These are phyloP conservation scores for Danio jaintianensis DNA, from an alignment of 2,797 vertebrate genomes.

Conservation along the genomic window DNA sequence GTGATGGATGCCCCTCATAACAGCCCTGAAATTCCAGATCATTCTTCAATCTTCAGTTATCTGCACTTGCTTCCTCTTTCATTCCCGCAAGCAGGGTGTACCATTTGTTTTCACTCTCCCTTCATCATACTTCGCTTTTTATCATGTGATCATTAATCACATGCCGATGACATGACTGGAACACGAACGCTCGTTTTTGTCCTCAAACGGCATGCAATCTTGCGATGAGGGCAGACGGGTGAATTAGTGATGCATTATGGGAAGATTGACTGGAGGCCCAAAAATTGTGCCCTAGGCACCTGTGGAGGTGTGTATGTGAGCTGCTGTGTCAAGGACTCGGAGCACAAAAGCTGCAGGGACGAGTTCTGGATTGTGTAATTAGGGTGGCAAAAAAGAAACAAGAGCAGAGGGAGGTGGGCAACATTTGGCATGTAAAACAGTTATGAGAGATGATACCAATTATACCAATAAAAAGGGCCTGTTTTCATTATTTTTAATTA, in stretches of 20 bases:
- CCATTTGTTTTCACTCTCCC: slow-evolving; percentile 62
- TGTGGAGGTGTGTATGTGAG: neutral
- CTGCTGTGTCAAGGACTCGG: too few species aligned
- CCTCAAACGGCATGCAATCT: slow-evolving; percentile 18
- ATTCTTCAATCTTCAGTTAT: slow-evolving; percentile 76
- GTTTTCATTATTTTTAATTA: too few species aligned
- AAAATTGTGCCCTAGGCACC: slow-evolving; percentile 23
- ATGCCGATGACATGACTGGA: slow-evolving; percentile 42
- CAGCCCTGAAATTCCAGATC: slow-evolving; percentile 76
- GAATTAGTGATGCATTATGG: slow-evolving; percentile 13
- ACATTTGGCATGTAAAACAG: too few species aligned
- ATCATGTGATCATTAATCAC: slow-evolving; percentile 59
- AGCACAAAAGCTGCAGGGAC: too few species aligned
- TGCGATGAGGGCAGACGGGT: slow-evolving; percentile 25
- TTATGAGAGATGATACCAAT: too few species aligned
- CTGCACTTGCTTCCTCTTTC: slow-evolving; percentile 62
- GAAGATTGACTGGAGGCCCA: neutral
- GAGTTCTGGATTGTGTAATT: too few species aligned
- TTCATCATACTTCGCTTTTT: slow-evolving; percentile 55
- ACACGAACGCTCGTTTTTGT: slow-evolving; percentile 38
- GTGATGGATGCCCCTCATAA: slow-evolving; percentile 85
- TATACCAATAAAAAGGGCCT: too few species aligned
- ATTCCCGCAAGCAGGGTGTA: slow-evolving; percentile 40
- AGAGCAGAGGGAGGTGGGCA: too few species aligned
- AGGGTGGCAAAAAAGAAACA: too few species aligned